Conservation (phyloP, 2,113 vertebrate species). For the Taxidea taxus region DNA sequence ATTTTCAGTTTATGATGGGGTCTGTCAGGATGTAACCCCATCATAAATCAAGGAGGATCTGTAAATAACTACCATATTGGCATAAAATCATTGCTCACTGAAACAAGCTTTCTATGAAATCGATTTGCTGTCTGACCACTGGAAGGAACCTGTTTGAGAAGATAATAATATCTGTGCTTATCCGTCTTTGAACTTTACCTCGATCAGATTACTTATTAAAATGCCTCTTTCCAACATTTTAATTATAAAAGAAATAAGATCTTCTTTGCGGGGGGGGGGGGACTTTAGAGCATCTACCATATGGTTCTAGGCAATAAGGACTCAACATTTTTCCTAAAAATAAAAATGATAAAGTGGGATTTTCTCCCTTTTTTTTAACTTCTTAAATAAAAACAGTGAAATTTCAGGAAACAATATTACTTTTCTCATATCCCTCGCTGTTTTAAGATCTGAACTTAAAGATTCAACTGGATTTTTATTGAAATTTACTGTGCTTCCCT, state of each 20-base stretch:
- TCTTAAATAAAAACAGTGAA: background rate
- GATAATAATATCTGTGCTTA: background rate
- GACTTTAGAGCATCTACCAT: background rate
- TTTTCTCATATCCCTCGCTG: background rate
- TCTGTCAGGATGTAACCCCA: background rate
- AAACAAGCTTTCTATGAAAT: background rate
- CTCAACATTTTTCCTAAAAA: background rate
- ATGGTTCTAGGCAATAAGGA: background rate
- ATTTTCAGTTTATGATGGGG: background rate
- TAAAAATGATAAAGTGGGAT: background rate
- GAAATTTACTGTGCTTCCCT: conserved; percentile 45
- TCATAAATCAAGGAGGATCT: background rate
- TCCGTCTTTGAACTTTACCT: background rate
- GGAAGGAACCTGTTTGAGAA: background rate
- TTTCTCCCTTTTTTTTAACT: background rate
- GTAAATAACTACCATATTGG: background rate
- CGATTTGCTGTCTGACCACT: background rate
- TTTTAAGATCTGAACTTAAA: conserved; percentile 37
- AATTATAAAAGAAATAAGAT: background rate
- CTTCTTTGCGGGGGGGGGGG: background rate
- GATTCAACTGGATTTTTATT: conserved; percentile 56
- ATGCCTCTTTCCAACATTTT: background rate
- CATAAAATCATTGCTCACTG: background rate
- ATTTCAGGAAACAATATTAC: conserved; percentile 21
- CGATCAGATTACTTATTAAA: background rate